Percentiles rank a stretch among this genome's conserved stretches.
Evolutionary conservation across 2,888 invertebrate genomes (phyloP).

Genomic region (Pelosia muscerda): DNA sequence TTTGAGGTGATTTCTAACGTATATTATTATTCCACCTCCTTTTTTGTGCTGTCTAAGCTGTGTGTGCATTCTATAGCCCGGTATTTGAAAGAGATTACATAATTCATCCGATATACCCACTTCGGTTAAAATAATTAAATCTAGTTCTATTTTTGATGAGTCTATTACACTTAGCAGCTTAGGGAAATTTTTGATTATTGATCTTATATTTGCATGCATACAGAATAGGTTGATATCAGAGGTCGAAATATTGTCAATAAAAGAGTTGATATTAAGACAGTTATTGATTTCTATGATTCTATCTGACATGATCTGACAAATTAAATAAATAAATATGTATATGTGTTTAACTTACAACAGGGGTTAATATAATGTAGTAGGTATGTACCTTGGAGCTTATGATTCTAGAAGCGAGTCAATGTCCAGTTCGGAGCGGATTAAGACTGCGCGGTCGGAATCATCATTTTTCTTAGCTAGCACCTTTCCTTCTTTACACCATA

Average conservation of each 20-base stretch:
- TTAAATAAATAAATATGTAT: too few species aligned
- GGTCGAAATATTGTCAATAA: slow-evolving; percentile 12
- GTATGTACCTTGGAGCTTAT: too few species aligned
- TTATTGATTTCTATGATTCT: slow-evolving; percentile 7
- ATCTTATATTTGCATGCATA: slow-evolving; percentile 46
- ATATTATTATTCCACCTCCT: too few species aligned
- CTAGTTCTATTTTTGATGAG: background rate
- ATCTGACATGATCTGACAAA: background rate
- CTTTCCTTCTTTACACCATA: too few species aligned
- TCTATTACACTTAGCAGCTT: slow-evolving; percentile 12
- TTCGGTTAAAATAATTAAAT: slow-evolving; percentile 16
- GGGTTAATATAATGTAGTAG: too few species aligned
- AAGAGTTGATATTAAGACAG: slow-evolving; percentile 7
- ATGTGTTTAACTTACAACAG: too few species aligned
- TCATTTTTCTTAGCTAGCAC: too few species aligned
- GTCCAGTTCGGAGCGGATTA: too few species aligned
- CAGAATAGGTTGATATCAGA: slow-evolving; percentile 22
- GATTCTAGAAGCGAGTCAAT: too few species aligned
- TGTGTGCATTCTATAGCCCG: slow-evolving; percentile 44
- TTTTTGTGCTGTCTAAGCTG: slow-evolving; percentile 9
- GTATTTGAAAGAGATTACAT: slow-evolving; percentile 32
- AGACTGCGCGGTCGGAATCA: too few species aligned
- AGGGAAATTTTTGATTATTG: slow-evolving; percentile 34
- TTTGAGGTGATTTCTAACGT: too few species aligned
- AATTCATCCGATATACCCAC: slow-evolving; percentile 10